Evolutionary conservation across 2,888 invertebrate species (phyloP), one percentile per base, ranked within the genome.

Genomic region (Mythimna albipuncta): DNA sequence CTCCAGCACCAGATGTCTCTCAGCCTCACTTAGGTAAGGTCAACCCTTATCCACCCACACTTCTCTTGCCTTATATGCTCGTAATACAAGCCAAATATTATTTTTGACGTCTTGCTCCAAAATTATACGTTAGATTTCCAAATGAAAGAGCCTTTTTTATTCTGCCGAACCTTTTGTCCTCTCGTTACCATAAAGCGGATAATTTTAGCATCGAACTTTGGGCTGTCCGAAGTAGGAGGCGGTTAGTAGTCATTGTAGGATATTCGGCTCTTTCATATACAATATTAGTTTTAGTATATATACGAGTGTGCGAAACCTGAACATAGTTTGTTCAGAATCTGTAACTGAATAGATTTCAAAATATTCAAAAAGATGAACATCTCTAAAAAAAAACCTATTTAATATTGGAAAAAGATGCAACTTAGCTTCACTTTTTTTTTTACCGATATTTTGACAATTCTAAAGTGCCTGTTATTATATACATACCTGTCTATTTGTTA

Each of bases 161-260:
- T 70, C 32, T 13, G 10, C 26, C 38, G 41, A 67, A 67, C 67
- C 59, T 65, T 82, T 78, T 72, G 75, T 73, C 32, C 82, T 67
- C 38, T 84, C 82, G 54, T 78, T 77, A 73, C 63, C 72, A 78
- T 67, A 69, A 66, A 66, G 50, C 59, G 72, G 52, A 75, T 64
- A 74, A 72, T 84, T 77, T 81, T 57, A 55, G 64, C 62, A 35
- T 63, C 41, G 26, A 63, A 61, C 44, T 67, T 69, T 52, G 58
- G 64, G 50, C 35, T 55, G 16, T 52, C 57, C 2, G 11, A 41
- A 58, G 54, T 73, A 26, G 5, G 16, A 47, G 19, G 10, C n/a
- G 13, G 57, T 70, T 74, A 57, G 47, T 77, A 59, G 41, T 52
- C 35, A n/a, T 74, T 61, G 74, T 74, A 61, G 38, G 21, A 9